Percentiles rank a stretch among this genome's conserved stretches.
Evolutionary conservation across 2,888 invertebrate species (phyloP).

Genomic region (Stramonita haemastoma): DNA sequence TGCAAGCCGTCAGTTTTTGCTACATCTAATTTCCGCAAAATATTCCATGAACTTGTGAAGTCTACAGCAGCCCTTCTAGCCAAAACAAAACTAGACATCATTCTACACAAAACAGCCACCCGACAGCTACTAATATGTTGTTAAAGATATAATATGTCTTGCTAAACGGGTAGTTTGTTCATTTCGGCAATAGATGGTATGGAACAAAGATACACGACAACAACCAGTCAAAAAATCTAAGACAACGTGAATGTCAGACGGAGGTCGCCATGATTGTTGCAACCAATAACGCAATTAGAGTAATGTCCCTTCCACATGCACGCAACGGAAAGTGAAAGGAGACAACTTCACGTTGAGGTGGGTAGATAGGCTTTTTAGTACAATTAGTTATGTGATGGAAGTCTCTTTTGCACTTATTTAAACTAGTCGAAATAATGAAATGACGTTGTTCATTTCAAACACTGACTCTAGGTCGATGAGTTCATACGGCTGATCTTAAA

Average conservation of each 20-base stretch:
- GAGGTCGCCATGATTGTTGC: slow-evolving; percentile 31
- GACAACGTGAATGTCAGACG: slow-evolving; percentile 6
- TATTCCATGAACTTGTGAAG: too few species aligned
- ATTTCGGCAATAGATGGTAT: neutral
- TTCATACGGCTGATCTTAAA: too few species aligned
- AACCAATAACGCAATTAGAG: neutral
- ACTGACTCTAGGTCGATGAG: too few species aligned
- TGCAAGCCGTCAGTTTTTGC: neutral
- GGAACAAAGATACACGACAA: neutral
- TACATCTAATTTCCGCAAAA: too few species aligned
- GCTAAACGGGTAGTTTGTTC: too few species aligned
- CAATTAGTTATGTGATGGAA: too few species aligned
- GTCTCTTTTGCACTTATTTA: too few species aligned
- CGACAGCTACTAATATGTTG: too few species aligned
- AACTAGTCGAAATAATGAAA: too few species aligned
- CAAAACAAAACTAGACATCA: neutral
- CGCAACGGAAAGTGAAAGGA: neutral
- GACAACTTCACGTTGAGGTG: neutral
- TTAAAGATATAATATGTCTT: neutral
- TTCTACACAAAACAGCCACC: neutral
- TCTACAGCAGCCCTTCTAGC: neutral
- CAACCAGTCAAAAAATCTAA: neutral
- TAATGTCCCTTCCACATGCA: neutral
- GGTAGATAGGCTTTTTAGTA: too few species aligned
- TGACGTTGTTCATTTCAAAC: too few species aligned